These are phyloP conservation scores for Camponotus fellah DNA, from an alignment of 2,888 invertebrate genomes.

Conservation along the genomic window DNA sequence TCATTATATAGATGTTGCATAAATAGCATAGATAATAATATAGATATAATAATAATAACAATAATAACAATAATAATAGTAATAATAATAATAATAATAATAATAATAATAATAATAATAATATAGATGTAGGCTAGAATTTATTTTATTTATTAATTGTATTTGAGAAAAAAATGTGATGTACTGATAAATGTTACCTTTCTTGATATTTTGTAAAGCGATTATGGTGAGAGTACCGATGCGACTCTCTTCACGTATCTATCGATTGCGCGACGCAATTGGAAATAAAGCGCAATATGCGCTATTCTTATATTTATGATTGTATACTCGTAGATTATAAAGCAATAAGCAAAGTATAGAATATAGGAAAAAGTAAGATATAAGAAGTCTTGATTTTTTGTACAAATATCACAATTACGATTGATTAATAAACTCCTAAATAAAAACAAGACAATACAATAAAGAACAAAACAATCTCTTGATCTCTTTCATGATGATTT, in stretches of 20 bases:
- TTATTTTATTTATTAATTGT: background rate
- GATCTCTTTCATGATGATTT: constrained; percentile 17
- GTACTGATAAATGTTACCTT: background rate
- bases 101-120: too few relatives aligned
- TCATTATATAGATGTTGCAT: too few relatives aligned
- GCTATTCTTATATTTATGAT: background rate
- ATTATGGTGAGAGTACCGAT: background rate
- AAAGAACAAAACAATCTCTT: background rate
- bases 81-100: too few relatives aligned
- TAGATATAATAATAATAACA: too few relatives aligned
- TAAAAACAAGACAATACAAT: background rate
- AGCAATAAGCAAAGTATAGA: background rate
- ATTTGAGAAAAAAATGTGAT: background rate
- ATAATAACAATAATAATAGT: too few relatives aligned
- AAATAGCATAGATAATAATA: too few relatives aligned
- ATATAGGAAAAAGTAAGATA: background rate
- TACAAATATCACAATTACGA: constrained; percentile 3
- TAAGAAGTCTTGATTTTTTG: background rate
- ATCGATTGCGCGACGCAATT: background rate
- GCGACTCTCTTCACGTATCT: background rate
- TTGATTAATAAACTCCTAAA: constrained; percentile 12
- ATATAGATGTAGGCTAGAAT: background rate
- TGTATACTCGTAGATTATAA: background rate
- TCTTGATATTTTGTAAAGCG: background rate
- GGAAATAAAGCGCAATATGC: background rate